These are phyloP conservation scores for Aurelia coerulea DNA, from an alignment of 30 jellyfish, hydroid and myxozoan genomes.

Conservation along the genomic window DNA sequence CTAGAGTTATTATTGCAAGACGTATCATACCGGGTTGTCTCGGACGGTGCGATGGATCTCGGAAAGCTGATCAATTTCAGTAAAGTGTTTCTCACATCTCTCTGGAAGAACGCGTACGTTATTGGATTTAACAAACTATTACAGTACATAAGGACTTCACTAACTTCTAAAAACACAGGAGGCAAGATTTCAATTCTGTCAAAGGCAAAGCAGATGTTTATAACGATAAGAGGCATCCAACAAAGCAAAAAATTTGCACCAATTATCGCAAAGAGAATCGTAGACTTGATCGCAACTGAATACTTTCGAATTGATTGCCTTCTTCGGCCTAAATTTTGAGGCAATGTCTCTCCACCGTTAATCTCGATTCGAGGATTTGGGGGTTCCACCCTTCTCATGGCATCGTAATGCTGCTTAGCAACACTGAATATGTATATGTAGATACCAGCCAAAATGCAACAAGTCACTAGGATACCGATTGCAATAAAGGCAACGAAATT, in stretches of 20 bases:
- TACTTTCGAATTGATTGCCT: slow-evolving; percentile 19
- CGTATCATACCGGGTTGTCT: slow-evolving; percentile 4
- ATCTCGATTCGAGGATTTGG: slow-evolving; percentile 1
- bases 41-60: slow-evolving; percentile 24
- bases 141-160: slow-evolving; percentile 57
- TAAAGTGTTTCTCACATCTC: slow-evolving; percentile 31
- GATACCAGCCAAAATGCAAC: slow-evolving; percentile 19
- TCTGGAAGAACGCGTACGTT: slow-evolving; percentile 64
- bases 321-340: slow-evolving; percentile 25
- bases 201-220: slow-evolving; percentile 50
- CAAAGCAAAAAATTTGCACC: slow-evolving; percentile 51
- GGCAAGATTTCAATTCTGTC: slow-evolving; percentile 1
- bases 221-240: slow-evolving; percentile 59
- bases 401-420: slow-evolving; percentile 62
- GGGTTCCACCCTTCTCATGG: slow-evolving; percentile 35
- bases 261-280: slow-evolving; percentile 50
- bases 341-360: neutral
- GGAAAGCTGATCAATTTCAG: neutral
- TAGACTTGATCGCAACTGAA: slow-evolving; percentile 46
- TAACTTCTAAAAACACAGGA: slow-evolving; percentile 15
- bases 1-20: neutral
- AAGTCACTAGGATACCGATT: slow-evolving; percentile 9
- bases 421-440: slow-evolving; percentile 54
- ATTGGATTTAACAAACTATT: slow-evolving; percentile 60
- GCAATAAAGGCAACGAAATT: slow-evolving; percentile 36